Conservation (phyloP, 2,113 vertebrate genomes). For the Charina bottae region DNA sequence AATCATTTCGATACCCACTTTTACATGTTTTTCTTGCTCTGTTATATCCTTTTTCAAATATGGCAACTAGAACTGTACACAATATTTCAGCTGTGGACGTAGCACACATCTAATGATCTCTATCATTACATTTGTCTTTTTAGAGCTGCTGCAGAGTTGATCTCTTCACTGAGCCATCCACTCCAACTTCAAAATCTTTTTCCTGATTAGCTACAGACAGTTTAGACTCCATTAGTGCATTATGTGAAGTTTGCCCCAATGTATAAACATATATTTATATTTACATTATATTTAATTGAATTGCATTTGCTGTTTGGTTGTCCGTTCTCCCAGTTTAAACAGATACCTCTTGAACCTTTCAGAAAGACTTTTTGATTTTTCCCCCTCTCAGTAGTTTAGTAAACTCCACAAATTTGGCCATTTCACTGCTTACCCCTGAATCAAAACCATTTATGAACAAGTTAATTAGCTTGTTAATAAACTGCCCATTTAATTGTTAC, state of each 20-base stretch:
- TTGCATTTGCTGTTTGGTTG: background rate
- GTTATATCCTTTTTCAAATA: background rate
- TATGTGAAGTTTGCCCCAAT: background rate
- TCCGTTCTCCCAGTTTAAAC: background rate
- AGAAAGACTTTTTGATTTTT: background rate
- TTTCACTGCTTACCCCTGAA: background rate
- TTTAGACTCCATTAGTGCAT: background rate
- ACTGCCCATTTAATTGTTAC: background rate
- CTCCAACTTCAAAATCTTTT: background rate
- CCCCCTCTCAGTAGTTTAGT: background rate
- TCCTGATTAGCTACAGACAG: background rate
- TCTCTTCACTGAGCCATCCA: background rate
- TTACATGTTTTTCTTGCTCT: background rate
- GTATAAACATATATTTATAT: background rate
- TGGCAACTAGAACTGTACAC: background rate
- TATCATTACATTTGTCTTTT: background rate
- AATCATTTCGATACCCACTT: background rate
- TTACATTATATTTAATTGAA: background rate
- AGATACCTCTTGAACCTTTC: background rate
- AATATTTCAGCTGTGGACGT: background rate
- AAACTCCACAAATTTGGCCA: background rate
- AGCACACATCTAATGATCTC: background rate
- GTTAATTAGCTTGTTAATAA: background rate
- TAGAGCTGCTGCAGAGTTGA: background rate
- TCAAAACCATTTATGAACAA: background rate